These are phyloP conservation scores for Hypomesus transpacificus DNA, from an alignment of 2,113 vertebrate species.

Conservation along the genomic window DNA sequence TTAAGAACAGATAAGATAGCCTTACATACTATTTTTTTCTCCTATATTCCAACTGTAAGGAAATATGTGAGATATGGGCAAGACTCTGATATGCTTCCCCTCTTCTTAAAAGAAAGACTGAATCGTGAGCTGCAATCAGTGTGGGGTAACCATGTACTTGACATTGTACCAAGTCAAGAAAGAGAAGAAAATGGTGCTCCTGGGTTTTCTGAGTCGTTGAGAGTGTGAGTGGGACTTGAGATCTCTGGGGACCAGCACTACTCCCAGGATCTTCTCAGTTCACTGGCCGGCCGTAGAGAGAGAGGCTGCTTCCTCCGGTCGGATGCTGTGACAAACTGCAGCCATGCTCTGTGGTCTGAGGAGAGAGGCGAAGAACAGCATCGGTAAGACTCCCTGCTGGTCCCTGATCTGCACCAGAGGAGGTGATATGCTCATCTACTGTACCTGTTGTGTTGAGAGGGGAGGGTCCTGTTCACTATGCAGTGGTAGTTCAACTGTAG, in stretches of 20 bases:
- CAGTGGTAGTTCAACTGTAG: slow-evolving; percentile 11
- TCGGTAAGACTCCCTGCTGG: slow-evolving; percentile 61
- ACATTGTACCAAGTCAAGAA: slow-evolving; percentile 26
- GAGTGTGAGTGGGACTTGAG: slow-evolving; percentile 45
- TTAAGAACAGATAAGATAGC: slow-evolving; percentile 20
- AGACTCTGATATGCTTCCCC: too few species aligned
- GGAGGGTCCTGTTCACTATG: background rate
- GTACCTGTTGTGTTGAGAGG: background rate
- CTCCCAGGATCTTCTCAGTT: slow-evolving; percentile 35
- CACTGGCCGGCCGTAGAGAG: slow-evolving; percentile 25
- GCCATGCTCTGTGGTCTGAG: slow-evolving; percentile 76
- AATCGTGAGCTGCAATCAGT: background rate
- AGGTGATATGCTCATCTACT: background rate
- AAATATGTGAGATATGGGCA: background rate
- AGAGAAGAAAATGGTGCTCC: slow-evolving; percentile 35
- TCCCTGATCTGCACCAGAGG: background rate
- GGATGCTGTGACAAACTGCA: slow-evolving; percentile 49
- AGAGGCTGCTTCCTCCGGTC: slow-evolving; percentile 34
- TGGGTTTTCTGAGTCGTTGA: slow-evolving; percentile 26
- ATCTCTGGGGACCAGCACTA: slow-evolving; percentile 16
- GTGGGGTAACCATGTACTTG: slow-evolving; percentile 13
- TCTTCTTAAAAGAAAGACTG: background rate
- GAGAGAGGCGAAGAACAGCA: slow-evolving; percentile 69
- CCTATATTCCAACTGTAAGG: slow-evolving; percentile 24
- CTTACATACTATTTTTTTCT: slow-evolving; percentile 3